Base-by-base conservation (phyloP, 2,113 vertebrate genomes). In the Motacilla tschutschensis region DNA sequence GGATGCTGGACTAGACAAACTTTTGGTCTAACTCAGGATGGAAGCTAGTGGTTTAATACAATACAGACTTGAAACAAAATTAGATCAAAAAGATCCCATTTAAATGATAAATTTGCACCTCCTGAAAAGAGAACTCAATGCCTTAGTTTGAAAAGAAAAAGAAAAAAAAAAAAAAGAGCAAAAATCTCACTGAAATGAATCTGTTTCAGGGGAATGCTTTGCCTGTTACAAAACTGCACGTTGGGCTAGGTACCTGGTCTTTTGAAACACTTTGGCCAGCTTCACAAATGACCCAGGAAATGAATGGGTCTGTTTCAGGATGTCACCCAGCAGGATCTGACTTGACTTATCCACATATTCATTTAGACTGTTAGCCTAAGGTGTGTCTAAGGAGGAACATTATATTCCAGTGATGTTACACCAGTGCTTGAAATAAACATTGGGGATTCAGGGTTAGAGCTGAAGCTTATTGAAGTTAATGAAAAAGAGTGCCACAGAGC, bases 401-500 rank as follows among this genome's bases (percentile, higher is more conserved):
- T 60, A 64, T 71, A 86, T 84, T 83, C 64, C 46, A 60, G 44
- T n/a, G 64, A 71, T 55, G 53, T 7, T 64, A 35, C 24, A 71
- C 7, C 43, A 29, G 36, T 53, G 67, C 55, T 82, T 51, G 84
- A 88, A 94, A 88, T 67, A 92, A 92, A 85, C 64, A 79, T 31
- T 0, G 0, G 18, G 48, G 71, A 88, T 88, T 83, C 86, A 46
- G 75, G 31, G 72, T 53, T 82, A 57, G 48, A 85, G 57, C 33
- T 76, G 76, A 50, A 86, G 60, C 72, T 84, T 82, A 88, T 28
- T 64, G 72, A 74, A 84, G 38, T 90, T 91, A 87, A 92, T 88
- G 83, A 81, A 88, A 86, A 90, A 73, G 63, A 86, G 18, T 54
- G 33, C 29, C 28, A 53, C 0, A 0, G 43, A 88, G 44, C 55